phyloP scores from a whole-genome alignment of 1,140 invertebrate species.

The Cydia fagiglandana region DNA sequence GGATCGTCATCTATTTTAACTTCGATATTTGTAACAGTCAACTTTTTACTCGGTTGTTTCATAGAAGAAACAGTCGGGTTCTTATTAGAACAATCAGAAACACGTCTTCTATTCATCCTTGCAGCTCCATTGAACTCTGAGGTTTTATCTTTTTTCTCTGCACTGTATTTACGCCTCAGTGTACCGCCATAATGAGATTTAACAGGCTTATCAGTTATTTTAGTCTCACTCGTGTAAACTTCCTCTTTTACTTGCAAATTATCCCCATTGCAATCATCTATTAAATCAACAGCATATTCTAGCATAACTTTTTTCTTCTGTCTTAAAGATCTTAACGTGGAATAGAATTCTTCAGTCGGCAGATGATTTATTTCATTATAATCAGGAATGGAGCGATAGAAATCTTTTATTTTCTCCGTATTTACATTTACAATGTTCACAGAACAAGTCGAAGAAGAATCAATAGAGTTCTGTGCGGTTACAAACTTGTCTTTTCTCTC shows the following conservation, averaged over 20 bases:
- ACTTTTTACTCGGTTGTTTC: slow-evolving; percentile 38
- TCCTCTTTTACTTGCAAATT: slow-evolving; percentile 37
- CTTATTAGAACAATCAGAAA: neutral
- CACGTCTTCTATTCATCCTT: slow-evolving; percentile 3
- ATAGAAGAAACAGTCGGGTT: slow-evolving; percentile 34
- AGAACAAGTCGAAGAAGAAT: slow-evolving; percentile 58
- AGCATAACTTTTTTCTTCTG: slow-evolving; percentile 82
- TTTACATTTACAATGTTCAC: slow-evolving; percentile 53
- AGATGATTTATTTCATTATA: slow-evolving; percentile 85
- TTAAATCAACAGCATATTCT: slow-evolving; percentile 76
- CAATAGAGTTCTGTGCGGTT: slow-evolving; percentile 59
- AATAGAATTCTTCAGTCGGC: slow-evolving; percentile 84
- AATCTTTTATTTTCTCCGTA: slow-evolving; percentile 81
- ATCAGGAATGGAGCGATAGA: slow-evolving; percentile 85
- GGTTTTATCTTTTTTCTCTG: slow-evolving; percentile 38
- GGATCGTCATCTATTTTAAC: slow-evolving; percentile 38
- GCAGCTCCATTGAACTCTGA: slow-evolving; percentile 30
- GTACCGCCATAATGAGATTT: slow-evolving; percentile 34
- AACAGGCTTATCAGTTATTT: slow-evolving; percentile 4
- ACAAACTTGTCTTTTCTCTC: slow-evolving; percentile 78
- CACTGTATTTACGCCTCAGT: slow-evolving; percentile 38
- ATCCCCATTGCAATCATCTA: slow-evolving; percentile 66
- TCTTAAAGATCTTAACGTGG: slow-evolving; percentile 82
- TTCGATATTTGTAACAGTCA: slow-evolving; percentile 18
- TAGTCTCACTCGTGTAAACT: slow-evolving; percentile 38